These are phyloP conservation scores for Callochromis pleurospilus DNA, from an alignment of 2,113 vertebrate genomes.

Conservation along the genomic window DNA sequence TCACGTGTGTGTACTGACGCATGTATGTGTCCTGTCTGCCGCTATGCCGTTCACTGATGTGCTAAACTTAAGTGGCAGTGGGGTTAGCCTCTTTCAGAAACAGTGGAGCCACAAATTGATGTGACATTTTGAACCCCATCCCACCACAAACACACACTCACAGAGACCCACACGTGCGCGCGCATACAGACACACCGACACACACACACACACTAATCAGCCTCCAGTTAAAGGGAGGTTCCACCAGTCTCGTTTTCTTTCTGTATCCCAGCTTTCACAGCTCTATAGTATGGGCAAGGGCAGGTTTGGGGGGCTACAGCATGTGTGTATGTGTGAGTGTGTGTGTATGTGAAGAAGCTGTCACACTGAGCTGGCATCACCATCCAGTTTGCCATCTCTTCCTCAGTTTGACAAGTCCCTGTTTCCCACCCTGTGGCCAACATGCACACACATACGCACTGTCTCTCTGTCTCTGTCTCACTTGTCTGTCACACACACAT, in stretches of 20 bases:
- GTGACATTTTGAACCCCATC: conserved; percentile 65
- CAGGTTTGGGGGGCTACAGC: conserved; percentile 36
- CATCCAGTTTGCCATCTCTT: conserved; percentile 64
- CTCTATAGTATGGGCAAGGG: conserved; percentile 32
- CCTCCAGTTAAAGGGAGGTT: conserved; percentile 53
- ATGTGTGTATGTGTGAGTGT: conserved; percentile 15
- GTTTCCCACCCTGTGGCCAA: conserved; percentile 50
- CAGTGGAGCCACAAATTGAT: conserved; percentile 62
- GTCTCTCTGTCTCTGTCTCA: not conserved
- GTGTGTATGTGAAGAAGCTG: conserved; percentile 57
- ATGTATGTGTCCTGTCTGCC: conserved; percentile 45
- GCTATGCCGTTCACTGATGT: conserved; percentile 37
- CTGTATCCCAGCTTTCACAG: conserved; percentile 62
- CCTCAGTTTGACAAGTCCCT: conserved; percentile 67
- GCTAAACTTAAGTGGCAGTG: conserved; percentile 66
- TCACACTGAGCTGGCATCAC: conserved; percentile 65
- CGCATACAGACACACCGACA: not conserved
- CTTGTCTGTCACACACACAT: conserved; percentile 5
- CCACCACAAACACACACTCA: not conserved
- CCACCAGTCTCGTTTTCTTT: conserved; percentile 54
- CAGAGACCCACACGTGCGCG: not conserved
- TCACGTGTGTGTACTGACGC: not conserved
- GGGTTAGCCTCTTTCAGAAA: conserved; percentile 73
- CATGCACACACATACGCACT: conserved; percentile 6
- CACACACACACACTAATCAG: conserved; percentile 9